Evolutionary conservation across 2,113 vertebrate genomes (phyloP), one percentile per base, ranked within the genome.

Genomic region (Notiomystis cincta): DNA sequence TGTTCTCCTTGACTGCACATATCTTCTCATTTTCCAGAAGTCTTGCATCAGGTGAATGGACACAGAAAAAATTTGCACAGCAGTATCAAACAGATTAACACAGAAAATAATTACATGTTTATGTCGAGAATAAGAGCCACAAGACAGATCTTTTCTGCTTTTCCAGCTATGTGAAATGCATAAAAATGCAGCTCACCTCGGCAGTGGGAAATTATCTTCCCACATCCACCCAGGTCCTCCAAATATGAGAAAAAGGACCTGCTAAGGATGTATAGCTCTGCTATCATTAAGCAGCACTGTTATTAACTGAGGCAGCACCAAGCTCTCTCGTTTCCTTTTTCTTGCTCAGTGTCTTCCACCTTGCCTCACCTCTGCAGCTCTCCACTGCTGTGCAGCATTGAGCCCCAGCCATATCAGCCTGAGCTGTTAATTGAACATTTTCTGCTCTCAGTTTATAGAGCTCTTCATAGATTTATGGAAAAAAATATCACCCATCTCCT

Each of bases 371-470:
- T 70, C 69, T 60, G 80, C 86, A 92, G 80, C 57, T 80, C 65
- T 40, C n/a, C 53, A 30, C 38, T 23, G 57, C 84, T 87, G 28
- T 44, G 80, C 87, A 64, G 53, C 60, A 88, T 88, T 20, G 31
- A 96, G 72, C 44, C 40, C 66, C 58, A 90, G 89, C 58, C 3
- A 6, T 90, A 93, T 92, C 76, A 91, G 82, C 64, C 71, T 79
- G 17, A 90, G 85, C 77, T 81, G 89, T 83, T 96, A 97, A 97
- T 93, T 96, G 93, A 95, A 93, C 93, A 92, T 93, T 95, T 96
- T 96, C 88, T 96, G 80, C 82, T 84, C 85, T 73, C 86, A 65
- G 37, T 95, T 94, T 89, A 92, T 66, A 66, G 80, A 94, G 64
- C 80, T 85, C 18, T 87, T 95, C 80, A 91, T 25, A 96, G 79